Conservation (phyloP, 2,888 invertebrate species). For the Macropis europaea region DNA sequence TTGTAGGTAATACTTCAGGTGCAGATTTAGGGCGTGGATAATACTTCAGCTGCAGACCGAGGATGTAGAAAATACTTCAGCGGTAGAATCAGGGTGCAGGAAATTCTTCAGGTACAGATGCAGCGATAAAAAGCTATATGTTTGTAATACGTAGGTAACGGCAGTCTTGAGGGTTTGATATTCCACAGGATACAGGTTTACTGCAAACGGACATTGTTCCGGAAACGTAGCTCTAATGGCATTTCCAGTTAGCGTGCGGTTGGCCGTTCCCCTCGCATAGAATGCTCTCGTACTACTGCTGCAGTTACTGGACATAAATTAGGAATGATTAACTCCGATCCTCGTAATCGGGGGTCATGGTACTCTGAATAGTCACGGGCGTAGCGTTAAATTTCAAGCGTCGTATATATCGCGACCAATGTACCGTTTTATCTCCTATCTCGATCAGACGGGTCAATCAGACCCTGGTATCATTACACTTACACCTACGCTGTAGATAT, state of each 20-base stretch:
- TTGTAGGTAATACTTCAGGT: no score
- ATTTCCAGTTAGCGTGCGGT: conserved; percentile 30
- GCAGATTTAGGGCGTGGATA: no score
- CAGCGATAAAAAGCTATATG: no score
- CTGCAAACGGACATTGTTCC: conserved; percentile 27
- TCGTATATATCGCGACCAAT: conserved; percentile 1
- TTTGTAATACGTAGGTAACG: not conserved
- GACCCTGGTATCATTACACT: not conserved
- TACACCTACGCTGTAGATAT: not conserved
- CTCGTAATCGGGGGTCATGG: conserved; percentile 53
- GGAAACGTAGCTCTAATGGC: conserved; percentile 31
- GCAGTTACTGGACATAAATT: conserved; percentile 52
- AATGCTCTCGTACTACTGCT: conserved; percentile 2
- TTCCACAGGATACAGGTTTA: not conserved
- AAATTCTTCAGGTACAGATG: no score
- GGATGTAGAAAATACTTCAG: no score
- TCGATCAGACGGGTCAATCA: conserved; percentile 5
- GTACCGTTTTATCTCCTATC: conserved; percentile 11
- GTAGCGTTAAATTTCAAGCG: conserved; percentile 15
- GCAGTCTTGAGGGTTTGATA: conserved; percentile 3
- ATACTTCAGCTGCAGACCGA: no score
- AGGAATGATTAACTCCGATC: conserved; percentile 60
- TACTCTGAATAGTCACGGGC: conserved; percentile 32
- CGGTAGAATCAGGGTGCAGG: no score
- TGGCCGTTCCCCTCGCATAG: conserved; percentile 25